Conservation (phyloP, 1,140 invertebrate species). For the Aporrectodea caliginosa region DNA sequence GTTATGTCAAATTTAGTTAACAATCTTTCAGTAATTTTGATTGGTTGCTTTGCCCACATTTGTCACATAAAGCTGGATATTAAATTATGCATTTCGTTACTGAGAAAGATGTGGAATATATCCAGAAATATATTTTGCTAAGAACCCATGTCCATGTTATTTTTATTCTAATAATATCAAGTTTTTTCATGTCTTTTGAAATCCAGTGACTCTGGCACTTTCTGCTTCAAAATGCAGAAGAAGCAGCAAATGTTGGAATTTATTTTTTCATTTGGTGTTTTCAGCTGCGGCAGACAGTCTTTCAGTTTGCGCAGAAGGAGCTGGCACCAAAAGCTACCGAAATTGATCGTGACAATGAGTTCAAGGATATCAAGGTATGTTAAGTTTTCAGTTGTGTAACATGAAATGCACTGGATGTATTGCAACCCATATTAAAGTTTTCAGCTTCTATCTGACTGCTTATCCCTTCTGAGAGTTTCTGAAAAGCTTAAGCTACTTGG, state of each 20-base stretch:
- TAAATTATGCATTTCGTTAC: too few species aligned
- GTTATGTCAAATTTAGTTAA: too few species aligned
- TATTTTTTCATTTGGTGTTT: slow-evolving; percentile 25
- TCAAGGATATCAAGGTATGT: slow-evolving; percentile 66
- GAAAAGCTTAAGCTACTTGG: not conserved
- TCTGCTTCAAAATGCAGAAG: not conserved
- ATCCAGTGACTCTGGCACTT: too few species aligned
- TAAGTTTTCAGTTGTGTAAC: slow-evolving; percentile 17
- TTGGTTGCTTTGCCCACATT: too few species aligned
- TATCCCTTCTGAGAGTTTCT: too few species aligned
- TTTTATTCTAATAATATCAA: too few species aligned
- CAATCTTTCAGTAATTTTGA: too few species aligned
- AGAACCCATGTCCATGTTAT: not conserved
- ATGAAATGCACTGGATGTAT: too few species aligned
- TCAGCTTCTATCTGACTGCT: too few species aligned
- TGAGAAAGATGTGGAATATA: not conserved
- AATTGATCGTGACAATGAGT: slow-evolving; percentile 86
- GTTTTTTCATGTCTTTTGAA: too few species aligned
- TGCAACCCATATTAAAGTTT: not conserved
- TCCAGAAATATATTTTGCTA: not conserved
- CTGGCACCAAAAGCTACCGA: slow-evolving; percentile 83
- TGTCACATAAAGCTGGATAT: too few species aligned
- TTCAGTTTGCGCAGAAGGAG: slow-evolving; percentile 92
- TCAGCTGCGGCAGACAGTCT: slow-evolving; percentile 78
- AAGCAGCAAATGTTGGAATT: not conserved